Base-by-base conservation (phyloP, 2,797 vertebrate genomes). In the Paedocypris micromegethes region DNA sequence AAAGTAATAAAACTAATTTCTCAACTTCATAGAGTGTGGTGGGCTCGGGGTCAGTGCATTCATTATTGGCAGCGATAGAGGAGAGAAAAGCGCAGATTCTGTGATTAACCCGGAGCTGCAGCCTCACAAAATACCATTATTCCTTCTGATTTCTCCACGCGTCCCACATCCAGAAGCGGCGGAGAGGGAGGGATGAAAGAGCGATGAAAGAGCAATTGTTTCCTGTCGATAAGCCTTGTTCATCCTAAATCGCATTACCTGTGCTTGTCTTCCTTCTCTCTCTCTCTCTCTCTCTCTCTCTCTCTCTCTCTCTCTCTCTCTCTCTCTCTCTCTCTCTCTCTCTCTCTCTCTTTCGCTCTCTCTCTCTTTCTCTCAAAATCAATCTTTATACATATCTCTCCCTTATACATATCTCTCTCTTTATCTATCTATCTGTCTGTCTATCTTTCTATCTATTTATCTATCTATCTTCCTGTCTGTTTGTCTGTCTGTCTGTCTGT, bases 1-100 rank as follows among this genome's bases (percentile, higher is more conserved):
- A 79, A 75, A 81, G 84, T 91, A 90, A 91, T 91, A 86, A 85
- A 87, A 86, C 88, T 86, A 89, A 90, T 91, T 90, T 86, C 85
- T 89, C 88, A 89, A 88, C 89, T 88, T 89, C 87, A 89, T 80
- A 64, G 70, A 77, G 81, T 79, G 81, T 78, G 79, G 85, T 70
- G 75, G 79, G 80, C 80, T 82, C 73, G 74, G 81, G 83, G 85
- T 84, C 84, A 84, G 80, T 76, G 75, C 79, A 83, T 83, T 84
- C 75, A 73, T 61, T 68, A 23, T 39, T 4, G 75, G 68, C 76
- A 78, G 46, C 8, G 78, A 72, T 75, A 49, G 74, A 74, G 72
- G 80, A 80, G 75, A 80, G 83, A 57, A 68, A 72, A 76, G 5
- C 55, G 39, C 56, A 58, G 58, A 9, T 49, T 70, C 65, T 46